Conservation (phyloP, 2,888 invertebrate species). For the Acanthosoma haemorrhoidale region DNA sequence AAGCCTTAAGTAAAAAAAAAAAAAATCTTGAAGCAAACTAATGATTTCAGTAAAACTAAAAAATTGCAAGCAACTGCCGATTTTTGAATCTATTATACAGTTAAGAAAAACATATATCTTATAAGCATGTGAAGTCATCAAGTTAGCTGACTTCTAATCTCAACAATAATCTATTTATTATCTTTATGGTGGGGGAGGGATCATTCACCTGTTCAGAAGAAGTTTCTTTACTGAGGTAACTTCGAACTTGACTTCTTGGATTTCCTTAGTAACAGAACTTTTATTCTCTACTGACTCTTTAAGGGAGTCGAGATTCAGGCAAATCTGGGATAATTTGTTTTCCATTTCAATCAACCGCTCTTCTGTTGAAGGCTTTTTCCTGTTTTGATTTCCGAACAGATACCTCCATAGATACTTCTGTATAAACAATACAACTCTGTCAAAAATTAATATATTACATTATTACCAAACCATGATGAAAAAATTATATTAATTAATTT, state of each 20-base stretch:
- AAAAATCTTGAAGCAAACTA: no score
- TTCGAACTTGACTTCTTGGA: constrained; percentile 39
- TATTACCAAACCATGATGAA: neutral
- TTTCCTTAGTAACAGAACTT: constrained; percentile 28
- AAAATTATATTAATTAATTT: no score
- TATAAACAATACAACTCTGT: constrained; percentile 23
- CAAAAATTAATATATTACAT: neutral
- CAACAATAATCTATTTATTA: no score
- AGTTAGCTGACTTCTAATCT: no score
- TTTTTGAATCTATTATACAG: no score
- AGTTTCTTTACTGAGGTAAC: constrained; percentile 38
- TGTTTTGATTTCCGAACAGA: constrained; percentile 34
- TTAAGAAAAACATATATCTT: no score
- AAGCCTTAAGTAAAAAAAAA: no score
- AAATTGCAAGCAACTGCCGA: no score
- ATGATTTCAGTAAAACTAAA: no score
- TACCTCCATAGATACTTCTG: constrained; percentile 38
- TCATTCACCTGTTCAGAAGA: constrained; percentile 37
- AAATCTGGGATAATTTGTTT: constrained; percentile 27
- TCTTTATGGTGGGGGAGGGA: neutral
- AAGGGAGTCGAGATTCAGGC: constrained; percentile 34
- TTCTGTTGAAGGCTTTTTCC: constrained; percentile 32
- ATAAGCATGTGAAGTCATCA: no score
- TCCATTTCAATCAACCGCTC: constrained; percentile 31
- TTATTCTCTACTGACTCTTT: constrained; percentile 28